Evolutionary conservation across 2,797 vertebrate genomes (phyloP).

Genomic region (Pseudochirops cupreus): DNA sequence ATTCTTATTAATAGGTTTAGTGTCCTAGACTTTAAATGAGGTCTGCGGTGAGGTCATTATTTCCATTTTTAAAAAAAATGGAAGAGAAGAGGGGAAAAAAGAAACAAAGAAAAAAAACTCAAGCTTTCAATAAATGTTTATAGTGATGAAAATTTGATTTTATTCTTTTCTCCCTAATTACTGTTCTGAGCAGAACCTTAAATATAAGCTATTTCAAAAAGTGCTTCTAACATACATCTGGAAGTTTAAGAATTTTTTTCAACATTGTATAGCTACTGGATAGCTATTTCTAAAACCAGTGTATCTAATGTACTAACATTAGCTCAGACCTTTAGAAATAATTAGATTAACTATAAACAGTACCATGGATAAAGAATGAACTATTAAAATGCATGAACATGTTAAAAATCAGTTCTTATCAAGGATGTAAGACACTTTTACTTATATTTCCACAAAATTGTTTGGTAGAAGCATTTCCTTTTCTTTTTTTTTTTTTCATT

Average conservation of each 20-base stretch:
- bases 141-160: neutral
- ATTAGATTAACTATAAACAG: neutral
- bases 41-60: conserved; percentile 13
- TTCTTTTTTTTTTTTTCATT: conserved; percentile 49
- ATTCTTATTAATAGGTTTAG: conserved; percentile 22
- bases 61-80: conserved; percentile 33
- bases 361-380: neutral
- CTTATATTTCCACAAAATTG: neutral
- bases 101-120: conserved; percentile 7
- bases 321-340: neutral
- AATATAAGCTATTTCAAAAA: conserved; percentile 55
- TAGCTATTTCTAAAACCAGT: conserved; percentile 50
- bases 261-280: conserved; percentile 38
- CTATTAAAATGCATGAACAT: neutral
- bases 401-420: neutral
- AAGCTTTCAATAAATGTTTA: conserved; percentile 24
- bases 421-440: neutral
- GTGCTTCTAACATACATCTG: conserved; percentile 46
- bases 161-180: conserved; percentile 30
- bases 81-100: conserved; percentile 33
- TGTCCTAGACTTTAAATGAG: conserved; percentile 37
- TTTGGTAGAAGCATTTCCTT: neutral
- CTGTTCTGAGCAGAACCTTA: conserved; percentile 45
- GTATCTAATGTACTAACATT: conserved; percentile 5
- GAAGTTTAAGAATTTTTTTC: conserved; percentile 37